Evolutionary conservation across 1,140 invertebrate genomes (phyloP).

Genomic region (Myzus persicae): DNA sequence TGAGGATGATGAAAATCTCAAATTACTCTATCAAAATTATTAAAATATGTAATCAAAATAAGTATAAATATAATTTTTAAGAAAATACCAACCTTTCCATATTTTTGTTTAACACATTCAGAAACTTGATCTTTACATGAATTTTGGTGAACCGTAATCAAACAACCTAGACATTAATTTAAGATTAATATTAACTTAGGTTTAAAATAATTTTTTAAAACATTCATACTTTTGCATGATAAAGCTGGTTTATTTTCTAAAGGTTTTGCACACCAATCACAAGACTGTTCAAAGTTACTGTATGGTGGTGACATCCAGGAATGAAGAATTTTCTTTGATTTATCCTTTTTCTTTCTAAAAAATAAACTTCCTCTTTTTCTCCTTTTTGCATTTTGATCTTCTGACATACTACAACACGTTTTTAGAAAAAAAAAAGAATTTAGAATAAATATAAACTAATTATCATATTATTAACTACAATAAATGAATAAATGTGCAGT

Average conservation of each 20-base stretch:
- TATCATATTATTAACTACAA: slow-evolving; percentile 61
- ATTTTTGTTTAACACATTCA: slow-evolving; percentile 57
- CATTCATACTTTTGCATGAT: slow-evolving; percentile 74
- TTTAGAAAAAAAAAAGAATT: not conserved
- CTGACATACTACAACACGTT: slow-evolving; percentile 73
- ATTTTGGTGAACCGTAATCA: slow-evolving; percentile 83
- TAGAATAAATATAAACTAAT: not conserved
- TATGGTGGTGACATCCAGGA: slow-evolving; percentile 79
- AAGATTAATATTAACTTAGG: slow-evolving; percentile 36
- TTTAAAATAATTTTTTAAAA: not conserved
- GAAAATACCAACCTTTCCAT: slow-evolving; percentile 35
- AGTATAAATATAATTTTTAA: not conserved
- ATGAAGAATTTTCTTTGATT: slow-evolving; percentile 76
- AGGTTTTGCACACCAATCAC: slow-evolving; percentile 83
- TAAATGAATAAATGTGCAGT: slow-evolving; percentile 57
- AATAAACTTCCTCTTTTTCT: slow-evolving; percentile 87
- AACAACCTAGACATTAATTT: slow-evolving; percentile 73
- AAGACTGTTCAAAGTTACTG: slow-evolving; percentile 69
- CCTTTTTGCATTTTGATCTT: slow-evolving; percentile 82
- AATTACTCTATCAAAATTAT: slow-evolving; percentile 39
- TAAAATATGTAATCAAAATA: not conserved
- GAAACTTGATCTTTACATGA: slow-evolving; percentile 83
- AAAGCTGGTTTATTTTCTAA: slow-evolving; percentile 80
- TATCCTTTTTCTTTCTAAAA: slow-evolving; percentile 88
- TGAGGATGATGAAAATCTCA: slow-evolving; percentile 52